These are phyloP conservation scores for Gnathonemus echidnorhynchus DNA, from an alignment of 2,113 vertebrate species.

Conservation along the genomic window DNA sequence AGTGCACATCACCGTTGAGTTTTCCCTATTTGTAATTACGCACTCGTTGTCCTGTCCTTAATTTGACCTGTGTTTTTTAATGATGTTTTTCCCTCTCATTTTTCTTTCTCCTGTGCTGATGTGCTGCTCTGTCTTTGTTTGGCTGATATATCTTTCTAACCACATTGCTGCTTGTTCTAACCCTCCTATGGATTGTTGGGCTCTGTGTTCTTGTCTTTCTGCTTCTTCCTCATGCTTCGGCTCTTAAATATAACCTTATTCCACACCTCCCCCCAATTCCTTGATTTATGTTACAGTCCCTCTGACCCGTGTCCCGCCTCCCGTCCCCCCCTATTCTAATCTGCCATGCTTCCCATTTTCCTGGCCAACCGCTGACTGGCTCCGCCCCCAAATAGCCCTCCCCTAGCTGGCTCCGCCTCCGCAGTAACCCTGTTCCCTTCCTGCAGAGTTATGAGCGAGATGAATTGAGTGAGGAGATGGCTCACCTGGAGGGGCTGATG, in stretches of 20 bases:
- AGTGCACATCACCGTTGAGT: neutral
- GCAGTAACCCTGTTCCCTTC: constrained; percentile 36
- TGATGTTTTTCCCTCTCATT: neutral
- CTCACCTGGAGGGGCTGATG: constrained; percentile 80
- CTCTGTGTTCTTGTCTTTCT: neutral
- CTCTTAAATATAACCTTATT: neutral
- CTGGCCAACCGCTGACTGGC: neutral
- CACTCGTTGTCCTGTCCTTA: neutral
- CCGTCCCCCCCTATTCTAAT: neutral
- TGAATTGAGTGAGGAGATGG: constrained; percentile 81
- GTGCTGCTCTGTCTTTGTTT: neutral
- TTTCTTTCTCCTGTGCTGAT: neutral
- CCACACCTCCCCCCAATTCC: neutral
- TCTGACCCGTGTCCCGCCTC: neutral
- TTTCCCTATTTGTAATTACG: neutral
- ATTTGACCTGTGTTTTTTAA: neutral
- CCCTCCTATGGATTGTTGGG: neutral
- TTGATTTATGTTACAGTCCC: neutral
- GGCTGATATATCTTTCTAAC: neutral
- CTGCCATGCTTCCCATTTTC: neutral
- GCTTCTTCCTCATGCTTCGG: neutral
- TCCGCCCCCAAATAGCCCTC: neutral
- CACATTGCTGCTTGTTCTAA: neutral
- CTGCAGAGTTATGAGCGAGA: constrained; percentile 70
- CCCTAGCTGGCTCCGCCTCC: neutral